phyloP scores from a whole-genome alignment of 1,140 invertebrate species.

The Patella vulgata region DNA sequence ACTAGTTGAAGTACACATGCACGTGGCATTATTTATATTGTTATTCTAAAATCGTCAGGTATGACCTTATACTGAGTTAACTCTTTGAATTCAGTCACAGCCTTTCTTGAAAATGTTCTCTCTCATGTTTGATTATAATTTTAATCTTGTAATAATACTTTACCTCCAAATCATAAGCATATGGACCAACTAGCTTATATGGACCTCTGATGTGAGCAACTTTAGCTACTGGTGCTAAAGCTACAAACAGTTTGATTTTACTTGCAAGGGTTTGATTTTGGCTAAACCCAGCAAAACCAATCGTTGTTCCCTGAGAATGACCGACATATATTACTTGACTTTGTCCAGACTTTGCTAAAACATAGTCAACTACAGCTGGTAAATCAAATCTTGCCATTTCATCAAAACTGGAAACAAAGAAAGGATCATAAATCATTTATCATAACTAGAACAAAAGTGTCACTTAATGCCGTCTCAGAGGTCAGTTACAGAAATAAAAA shows the following conservation, averaged over 20 bases:
- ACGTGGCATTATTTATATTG: no score
- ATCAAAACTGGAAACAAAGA: slow-evolving; percentile 72
- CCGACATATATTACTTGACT: slow-evolving; percentile 76
- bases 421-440: no score
- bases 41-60: no score
- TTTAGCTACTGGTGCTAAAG: slow-evolving; percentile 80
- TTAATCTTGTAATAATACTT: not conserved
- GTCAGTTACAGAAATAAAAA: not conserved
- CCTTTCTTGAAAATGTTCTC: no score
- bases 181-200: slow-evolving; percentile 60
- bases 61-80: no score
- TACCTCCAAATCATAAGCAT: slow-evolving; percentile 58
- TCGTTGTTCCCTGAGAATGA: slow-evolving; percentile 76
- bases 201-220: slow-evolving; percentile 78
- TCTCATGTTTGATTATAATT: no score
- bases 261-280: slow-evolving; percentile 36
- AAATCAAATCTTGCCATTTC: slow-evolving; percentile 81
- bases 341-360: slow-evolving; percentile 71
- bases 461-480: no score
- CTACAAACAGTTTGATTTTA: slow-evolving; percentile 67
- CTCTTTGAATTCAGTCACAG: no score
- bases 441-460: no score
- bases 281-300: slow-evolving; percentile 65
- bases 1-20: no score
- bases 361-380: slow-evolving; percentile 76